These are phyloP conservation scores for Hydraecia micacea DNA, from an alignment of 2,888 invertebrate species.

Conservation along the genomic window DNA sequence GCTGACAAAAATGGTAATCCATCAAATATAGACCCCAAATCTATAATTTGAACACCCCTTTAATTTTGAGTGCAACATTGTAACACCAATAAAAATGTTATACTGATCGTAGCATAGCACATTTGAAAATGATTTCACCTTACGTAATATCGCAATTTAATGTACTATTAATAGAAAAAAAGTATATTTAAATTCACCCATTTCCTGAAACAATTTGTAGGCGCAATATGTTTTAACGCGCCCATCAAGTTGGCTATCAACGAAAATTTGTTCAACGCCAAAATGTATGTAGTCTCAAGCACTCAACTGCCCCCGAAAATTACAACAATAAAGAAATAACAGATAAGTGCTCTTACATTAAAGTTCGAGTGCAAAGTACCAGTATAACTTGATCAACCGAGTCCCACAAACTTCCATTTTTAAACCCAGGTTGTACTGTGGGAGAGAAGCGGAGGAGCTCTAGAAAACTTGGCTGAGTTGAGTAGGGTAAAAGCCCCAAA, in stretches of 20 bases:
- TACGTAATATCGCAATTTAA: conserved; percentile 1
- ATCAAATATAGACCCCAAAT: not conserved
- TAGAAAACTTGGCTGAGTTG: conserved; percentile 50
- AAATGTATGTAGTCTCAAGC: conserved; percentile 74
- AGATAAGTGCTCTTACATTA: conserved; percentile 76
- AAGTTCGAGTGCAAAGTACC: conserved; percentile 61
- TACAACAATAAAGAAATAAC: conserved; percentile 79
- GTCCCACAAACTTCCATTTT: not conserved
- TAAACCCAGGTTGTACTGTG: not conserved
- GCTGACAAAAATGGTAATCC: not conserved
- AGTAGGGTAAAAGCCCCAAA: conserved; percentile 75
- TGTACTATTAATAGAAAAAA: conserved; percentile 27
- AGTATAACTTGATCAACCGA: conserved; percentile 41
- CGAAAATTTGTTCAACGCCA: conserved; percentile 63
- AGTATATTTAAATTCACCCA: conserved; percentile 9
- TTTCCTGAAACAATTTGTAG: conserved; percentile 37
- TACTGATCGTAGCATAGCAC: not conserved
- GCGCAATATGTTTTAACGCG: conserved; percentile 51
- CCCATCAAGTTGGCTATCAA: conserved; percentile 58
- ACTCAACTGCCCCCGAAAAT: conserved; percentile 77
- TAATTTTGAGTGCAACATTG: conserved; percentile 50
- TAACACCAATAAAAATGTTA: conserved; percentile 14
- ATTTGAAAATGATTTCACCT: not conserved
- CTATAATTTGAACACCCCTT: conserved; percentile 29
- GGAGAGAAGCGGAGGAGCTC: conserved; percentile 34